A percentile compares a stretch with the other conserved stretches of the same genome.
phyloP scores from a whole-genome alignment of 2,113 vertebrate species.

The Lycaon pictus region DNA sequence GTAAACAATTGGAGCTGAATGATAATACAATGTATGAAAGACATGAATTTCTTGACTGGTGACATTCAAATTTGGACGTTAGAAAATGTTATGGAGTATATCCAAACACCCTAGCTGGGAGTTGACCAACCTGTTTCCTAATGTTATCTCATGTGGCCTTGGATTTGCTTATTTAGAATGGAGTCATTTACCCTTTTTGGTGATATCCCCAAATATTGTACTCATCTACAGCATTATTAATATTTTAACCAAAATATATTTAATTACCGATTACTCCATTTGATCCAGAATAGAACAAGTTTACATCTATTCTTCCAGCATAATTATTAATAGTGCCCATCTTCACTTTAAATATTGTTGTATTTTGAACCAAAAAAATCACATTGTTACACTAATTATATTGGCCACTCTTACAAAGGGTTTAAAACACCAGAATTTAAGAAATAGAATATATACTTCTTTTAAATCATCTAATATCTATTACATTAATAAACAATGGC shows the following conservation, averaged over 20 bases:
- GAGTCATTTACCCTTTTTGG: neutral
- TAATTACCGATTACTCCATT: neutral
- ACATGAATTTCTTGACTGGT: neutral
- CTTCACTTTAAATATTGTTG: neutral
- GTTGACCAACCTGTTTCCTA: neutral
- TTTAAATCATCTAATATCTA: neutral
- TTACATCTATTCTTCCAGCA: neutral
- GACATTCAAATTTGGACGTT: neutral
- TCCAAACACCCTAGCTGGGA: neutral
- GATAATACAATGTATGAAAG: neutral
- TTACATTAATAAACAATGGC: neutral
- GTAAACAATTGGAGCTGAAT: neutral
- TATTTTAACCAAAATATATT: conserved; percentile 14
- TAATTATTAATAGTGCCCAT: neutral
- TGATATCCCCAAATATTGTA: neutral
- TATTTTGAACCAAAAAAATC: neutral
- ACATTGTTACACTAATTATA: neutral
- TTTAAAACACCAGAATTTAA: neutral
- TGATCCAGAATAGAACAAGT: neutral
- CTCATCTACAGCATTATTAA: neutral
- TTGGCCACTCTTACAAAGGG: neutral
- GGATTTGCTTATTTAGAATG: neutral
- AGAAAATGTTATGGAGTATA: neutral
- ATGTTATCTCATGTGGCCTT: neutral
- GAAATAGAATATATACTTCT: neutral